These are phyloP conservation scores for Mamestra configurata DNA, from an alignment of 1,140 invertebrate species.

Conservation along the genomic window DNA sequence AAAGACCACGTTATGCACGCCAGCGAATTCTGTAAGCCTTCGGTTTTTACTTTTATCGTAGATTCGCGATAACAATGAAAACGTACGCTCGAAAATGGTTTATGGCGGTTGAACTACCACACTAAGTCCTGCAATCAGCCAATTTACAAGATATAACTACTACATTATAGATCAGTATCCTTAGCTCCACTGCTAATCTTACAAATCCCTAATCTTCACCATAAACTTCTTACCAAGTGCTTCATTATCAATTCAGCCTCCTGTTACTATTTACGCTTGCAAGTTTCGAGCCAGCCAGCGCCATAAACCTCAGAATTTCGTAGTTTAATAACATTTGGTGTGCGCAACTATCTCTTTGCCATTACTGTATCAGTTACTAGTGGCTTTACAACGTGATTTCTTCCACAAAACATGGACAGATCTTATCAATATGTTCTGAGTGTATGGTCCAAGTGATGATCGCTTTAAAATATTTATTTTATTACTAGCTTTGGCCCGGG, in stretches of 20 bases:
- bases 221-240: neutral
- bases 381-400: slow-evolving; percentile 41
- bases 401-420: slow-evolving; percentile 47
- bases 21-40: neutral
- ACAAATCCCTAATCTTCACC: neutral
- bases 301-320: slow-evolving; percentile 18
- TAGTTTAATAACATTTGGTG: slow-evolving; percentile 13
- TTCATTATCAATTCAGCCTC: neutral
- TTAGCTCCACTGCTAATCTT: neutral
- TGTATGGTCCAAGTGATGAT: slow-evolving; percentile 16
- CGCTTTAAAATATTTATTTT: no score
- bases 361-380: neutral
- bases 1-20: neutral
- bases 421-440: slow-evolving; percentile 24
- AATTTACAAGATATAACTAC: neutral
- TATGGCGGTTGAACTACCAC: neutral
- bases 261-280: neutral
- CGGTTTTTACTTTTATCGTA: neutral
- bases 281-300: neutral
- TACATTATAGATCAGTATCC: no score
- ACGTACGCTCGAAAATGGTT: neutral
- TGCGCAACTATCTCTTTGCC: slow-evolving; percentile 25
- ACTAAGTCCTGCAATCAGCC: neutral
- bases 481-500: no score
- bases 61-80: neutral